Evolutionary conservation across 2,113 vertebrate genomes (phyloP).

Genomic region (Alligator mississippiensis): DNA sequence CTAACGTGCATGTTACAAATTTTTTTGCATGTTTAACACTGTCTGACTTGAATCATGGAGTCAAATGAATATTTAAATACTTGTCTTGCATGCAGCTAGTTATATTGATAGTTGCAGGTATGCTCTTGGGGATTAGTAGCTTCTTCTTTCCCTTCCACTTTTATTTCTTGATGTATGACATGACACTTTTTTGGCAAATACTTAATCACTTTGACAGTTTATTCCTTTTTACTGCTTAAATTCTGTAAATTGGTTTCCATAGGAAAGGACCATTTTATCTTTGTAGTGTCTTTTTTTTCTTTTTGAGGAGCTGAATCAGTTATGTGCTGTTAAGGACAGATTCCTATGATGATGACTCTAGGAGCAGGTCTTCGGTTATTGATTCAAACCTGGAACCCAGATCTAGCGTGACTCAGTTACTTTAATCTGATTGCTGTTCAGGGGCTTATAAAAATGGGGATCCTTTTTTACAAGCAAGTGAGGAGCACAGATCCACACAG

Average conservation of each 20-base stretch:
- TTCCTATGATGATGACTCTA: background rate
- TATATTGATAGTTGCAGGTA: conserved; percentile 23
- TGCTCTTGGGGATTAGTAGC: background rate
- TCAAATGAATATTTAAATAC: background rate
- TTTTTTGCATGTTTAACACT: background rate
- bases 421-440: too few relatives aligned
- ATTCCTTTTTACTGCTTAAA: background rate
- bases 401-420: background rate
- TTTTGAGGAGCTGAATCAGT: background rate
- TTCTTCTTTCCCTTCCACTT: background rate
- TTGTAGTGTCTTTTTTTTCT: background rate
- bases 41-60: background rate
- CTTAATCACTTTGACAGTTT: background rate
- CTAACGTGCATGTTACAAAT: conserved; percentile 8
- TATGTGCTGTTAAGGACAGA: background rate
- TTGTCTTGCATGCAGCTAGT: background rate
- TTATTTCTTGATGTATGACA: background rate
- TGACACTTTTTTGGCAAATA: background rate
- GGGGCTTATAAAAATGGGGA: too few relatives aligned
- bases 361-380: background rate
- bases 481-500: too few relatives aligned
- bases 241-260: background rate
- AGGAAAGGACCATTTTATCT: background rate
- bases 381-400: background rate
- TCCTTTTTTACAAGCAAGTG: too few relatives aligned